These are phyloP conservation scores for Dryobates pubescens DNA, from an alignment of 2,797 vertebrate species.

Conservation along the genomic window DNA sequence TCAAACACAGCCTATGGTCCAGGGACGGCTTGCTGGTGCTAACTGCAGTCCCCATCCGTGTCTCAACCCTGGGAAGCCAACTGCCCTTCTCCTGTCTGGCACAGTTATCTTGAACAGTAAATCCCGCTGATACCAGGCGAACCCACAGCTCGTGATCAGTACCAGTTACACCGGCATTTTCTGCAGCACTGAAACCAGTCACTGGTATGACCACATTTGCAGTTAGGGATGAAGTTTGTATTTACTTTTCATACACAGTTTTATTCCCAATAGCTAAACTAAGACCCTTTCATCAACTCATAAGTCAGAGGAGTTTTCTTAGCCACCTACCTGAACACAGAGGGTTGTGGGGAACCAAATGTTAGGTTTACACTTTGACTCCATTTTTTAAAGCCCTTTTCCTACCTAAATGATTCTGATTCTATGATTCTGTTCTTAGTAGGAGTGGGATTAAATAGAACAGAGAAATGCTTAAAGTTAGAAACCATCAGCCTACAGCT, in stretches of 20 bases:
- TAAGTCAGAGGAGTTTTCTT: neutral
- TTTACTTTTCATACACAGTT: neutral
- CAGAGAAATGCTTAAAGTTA: neutral
- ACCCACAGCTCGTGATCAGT: neutral
- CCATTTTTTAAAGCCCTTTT: neutral
- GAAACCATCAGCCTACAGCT: neutral
- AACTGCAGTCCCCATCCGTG: accelerated
- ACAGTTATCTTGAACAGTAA: accelerated
- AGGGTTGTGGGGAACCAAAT: neutral
- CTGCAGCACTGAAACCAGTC: neutral
- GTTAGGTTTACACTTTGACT: neutral
- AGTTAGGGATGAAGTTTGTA: neutral
- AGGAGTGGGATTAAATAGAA: neutral
- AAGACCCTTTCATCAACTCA: neutral
- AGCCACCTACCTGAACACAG: neutral
- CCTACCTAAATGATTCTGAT: neutral
- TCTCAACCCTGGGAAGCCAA: neutral
- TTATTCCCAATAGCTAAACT: neutral
- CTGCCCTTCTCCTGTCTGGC: neutral
- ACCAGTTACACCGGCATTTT: neutral
- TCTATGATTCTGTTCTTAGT: neutral
- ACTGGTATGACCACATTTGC: neutral
- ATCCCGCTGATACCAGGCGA: neutral
- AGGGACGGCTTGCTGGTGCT: accelerated
- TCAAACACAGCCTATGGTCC: neutral